Percentiles rank a stretch among this genome's conserved stretches.
Conservation (phyloP, 2,888 invertebrate genomes). For the Hirtodrosophila histrioides region DNA sequence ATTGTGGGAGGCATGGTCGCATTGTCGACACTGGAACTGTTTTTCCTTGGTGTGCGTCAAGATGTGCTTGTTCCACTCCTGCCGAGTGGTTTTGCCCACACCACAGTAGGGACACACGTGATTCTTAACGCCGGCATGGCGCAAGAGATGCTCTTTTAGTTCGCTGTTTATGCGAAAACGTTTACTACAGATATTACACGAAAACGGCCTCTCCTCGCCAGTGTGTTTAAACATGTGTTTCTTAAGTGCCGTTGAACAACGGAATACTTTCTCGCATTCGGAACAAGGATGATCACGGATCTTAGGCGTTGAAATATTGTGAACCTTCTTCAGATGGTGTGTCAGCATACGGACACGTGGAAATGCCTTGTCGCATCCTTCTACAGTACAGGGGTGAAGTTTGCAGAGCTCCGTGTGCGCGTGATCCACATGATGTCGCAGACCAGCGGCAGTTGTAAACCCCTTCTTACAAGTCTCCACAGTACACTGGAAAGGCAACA, state of each 20-base stretch:
- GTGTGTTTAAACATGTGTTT: conserved; percentile 83
- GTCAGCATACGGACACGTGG: conserved; percentile 78
- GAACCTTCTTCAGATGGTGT: conserved; percentile 79
- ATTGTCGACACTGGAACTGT: conserved; percentile 81
- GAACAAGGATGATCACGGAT: conserved; percentile 75
- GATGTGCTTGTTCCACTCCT: conserved; percentile 82
- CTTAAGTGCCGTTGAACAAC: conserved; percentile 82
- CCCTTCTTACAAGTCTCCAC: conserved; percentile 79
- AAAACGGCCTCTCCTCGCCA: conserved; percentile 81
- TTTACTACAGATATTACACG: conserved; percentile 82
- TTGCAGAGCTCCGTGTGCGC: conserved; percentile 81
- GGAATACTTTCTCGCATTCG: conserved; percentile 82
- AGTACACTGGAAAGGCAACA: conserved; percentile 80
- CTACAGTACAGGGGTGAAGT: conserved; percentile 77
- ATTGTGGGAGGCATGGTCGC: conserved; percentile 81
- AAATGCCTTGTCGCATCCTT: conserved; percentile 79
- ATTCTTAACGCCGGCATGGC: conserved; percentile 83
- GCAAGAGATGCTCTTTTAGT: conserved; percentile 81
- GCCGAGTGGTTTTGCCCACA: conserved; percentile 82
- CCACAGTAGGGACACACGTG: conserved; percentile 83
- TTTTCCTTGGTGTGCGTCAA: conserved; percentile 82
- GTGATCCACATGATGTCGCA: conserved; percentile 79
- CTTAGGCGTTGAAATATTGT: conserved; percentile 72
- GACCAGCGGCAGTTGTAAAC: conserved; percentile 79
- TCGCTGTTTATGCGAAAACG: conserved; percentile 82